Evolutionary conservation across 2,888 invertebrate genomes (phyloP), one percentile per base, ranked within the genome.

Genomic region (Euphydryas editha): DNA sequence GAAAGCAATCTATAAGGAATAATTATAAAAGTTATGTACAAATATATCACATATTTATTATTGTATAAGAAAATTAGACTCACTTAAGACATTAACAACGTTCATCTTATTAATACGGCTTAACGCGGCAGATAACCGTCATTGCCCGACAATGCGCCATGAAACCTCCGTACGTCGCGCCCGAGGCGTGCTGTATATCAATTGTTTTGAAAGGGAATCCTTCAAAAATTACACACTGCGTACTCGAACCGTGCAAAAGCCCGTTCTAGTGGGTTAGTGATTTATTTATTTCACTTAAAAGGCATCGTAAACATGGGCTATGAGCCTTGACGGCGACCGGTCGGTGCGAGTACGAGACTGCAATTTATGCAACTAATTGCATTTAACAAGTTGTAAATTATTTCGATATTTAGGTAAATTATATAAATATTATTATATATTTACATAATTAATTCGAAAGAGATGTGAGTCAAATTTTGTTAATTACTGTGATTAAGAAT

Each of bases 241-340:
- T 73, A 71, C 78, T 74, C 74, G 69, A 73, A 77, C 74, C 72
- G 62, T 71, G 69, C 68, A 74, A 80, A 75, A 73, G 78, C 78
- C 75, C 68, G 74, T 73, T 75, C 77, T 76, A 80, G 76, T 76
- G 74, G 74, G 71, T 72, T 73, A 75, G 77, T 84, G 87, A 89
- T 88, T 88, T 89, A 90, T 90, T 87, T 88, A 87, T 87, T 88
- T 88, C 88, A 87, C 87, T 86, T 88, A 85, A 82, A 85, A 79
- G 77, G 77, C 76, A 75, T 84, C 86, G 80, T 86, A 87, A 87
- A 87, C 77, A 76, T 76, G 68, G 63, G 64, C 63, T 64, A 56
- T 66, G 65, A 76, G 59, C 55, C 59, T 44, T 56, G 59, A 51
- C 21, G 62, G 56, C 21, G 55, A 57, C 62, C 46, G 62, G 62